phyloP scores from a whole-genome alignment of 37 sponge, comb jelly and placozoan genomes.

The Hormiphora californensis region DNA sequence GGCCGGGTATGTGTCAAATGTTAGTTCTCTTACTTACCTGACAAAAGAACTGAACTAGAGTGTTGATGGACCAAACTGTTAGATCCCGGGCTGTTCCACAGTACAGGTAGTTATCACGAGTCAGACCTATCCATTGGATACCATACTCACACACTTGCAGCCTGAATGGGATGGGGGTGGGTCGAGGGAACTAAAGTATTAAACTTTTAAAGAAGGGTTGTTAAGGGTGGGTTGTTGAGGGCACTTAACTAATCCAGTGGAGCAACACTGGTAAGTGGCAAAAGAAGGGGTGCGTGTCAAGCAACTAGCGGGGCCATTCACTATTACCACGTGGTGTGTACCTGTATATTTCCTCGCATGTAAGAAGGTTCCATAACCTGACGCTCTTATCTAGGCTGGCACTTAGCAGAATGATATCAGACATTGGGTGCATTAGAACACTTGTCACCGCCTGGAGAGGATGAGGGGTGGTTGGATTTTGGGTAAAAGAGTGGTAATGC shows the following conservation, averaged over 20 bases:
- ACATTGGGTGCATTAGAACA: constrained; percentile 20
- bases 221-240: too few relatives aligned
- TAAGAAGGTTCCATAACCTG: constrained; percentile 1
- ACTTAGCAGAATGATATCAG: neutral
- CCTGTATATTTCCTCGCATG: constrained; percentile 32
- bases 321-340: too few relatives aligned
- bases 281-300: too few relatives aligned
- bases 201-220: too few relatives aligned
- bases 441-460: constrained; percentile 29
- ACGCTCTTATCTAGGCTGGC: constrained; percentile 26
- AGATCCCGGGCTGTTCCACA: constrained; percentile 43
- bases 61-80: constrained; percentile 25
- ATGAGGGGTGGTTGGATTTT: neutral
- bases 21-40: too few relatives aligned
- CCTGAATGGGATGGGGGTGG: too few relatives aligned
- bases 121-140: constrained; percentile 48
- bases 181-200: too few relatives aligned
- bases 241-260: too few relatives aligned
- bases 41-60: constrained; percentile 33
- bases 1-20: too few relatives aligned
- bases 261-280: too few relatives aligned
- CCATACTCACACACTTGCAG: constrained; percentile 47
- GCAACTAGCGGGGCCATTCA: too few relatives aligned
- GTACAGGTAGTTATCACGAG: constrained; percentile 36
- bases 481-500: neutral